Conservation (phyloP, 2,113 vertebrate species). For the Melanocharis versteri region DNA sequence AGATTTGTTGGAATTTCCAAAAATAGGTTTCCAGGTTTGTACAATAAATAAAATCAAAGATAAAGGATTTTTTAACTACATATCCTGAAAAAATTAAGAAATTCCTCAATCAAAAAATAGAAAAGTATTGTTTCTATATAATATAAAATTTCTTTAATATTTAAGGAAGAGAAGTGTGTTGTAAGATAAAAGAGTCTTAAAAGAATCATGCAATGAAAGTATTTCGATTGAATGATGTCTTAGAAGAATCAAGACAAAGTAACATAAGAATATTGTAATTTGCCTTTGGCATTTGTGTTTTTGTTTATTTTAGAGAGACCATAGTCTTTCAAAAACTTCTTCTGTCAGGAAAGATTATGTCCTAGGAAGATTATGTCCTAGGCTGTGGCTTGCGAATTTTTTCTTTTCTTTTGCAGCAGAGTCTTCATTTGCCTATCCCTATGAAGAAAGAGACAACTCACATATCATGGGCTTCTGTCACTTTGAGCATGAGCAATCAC, state of each 20-base stretch:
- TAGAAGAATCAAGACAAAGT: not conserved
- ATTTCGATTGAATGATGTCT: not conserved
- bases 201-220: not conserved
- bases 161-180: not conserved
- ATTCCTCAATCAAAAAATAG: not conserved
- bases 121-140: not conserved
- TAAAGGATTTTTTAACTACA: not conserved
- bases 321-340: not conserved
- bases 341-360: not conserved
- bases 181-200: not conserved
- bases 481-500: not conserved
- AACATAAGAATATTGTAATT: not conserved
- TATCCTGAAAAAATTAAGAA: slow-evolving; percentile 43
- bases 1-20: slow-evolving; percentile 61
- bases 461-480: not conserved
- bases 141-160: not conserved
- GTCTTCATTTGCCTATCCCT: not conserved
- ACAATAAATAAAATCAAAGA: slow-evolving; percentile 68
- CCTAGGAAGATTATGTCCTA: not conserved
- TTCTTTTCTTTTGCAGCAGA: not conserved
- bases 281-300: not conserved
- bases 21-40: slow-evolving; percentile 61
- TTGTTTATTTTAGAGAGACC: not conserved
- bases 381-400: not conserved
- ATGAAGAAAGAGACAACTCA: not conserved